phyloP scores from a whole-genome alignment of 2,797 vertebrate genomes.

The Vespertilio murinus region DNA sequence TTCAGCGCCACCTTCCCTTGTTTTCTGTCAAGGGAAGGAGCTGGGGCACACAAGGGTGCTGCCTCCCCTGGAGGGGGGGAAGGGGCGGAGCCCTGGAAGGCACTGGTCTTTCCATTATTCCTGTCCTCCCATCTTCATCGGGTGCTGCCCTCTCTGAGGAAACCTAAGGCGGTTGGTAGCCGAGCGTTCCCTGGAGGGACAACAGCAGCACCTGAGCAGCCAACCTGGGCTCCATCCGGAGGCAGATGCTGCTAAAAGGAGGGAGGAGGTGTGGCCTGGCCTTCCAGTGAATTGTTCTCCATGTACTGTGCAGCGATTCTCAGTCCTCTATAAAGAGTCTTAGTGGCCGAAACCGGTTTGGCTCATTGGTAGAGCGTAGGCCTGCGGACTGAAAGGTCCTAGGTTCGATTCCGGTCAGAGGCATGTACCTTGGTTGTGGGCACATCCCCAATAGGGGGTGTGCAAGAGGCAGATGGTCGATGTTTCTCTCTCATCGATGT shows the following conservation, averaged over 20 bases:
- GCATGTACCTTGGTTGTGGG: too few species aligned
- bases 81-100: accelerated
- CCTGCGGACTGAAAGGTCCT: too few species aligned
- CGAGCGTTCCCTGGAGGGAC: background rate
- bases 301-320: background rate
- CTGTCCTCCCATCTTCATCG: background rate
- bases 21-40: background rate
- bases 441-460: too few species aligned
- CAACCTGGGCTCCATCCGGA: background rate
- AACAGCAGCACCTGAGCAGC: background rate
- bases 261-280: background rate
- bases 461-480: too few species aligned
- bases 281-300: background rate
- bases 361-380: too few species aligned
- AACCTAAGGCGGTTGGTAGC: background rate
- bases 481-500: too few species aligned
- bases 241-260: background rate
- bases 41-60: background rate
- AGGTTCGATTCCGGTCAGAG: too few species aligned
- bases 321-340: background rate
- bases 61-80: background rate
- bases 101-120: too few species aligned
- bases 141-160: background rate
- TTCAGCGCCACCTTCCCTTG: background rate
- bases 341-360: too few species aligned